Evolutionary conservation across 2,797 vertebrate species (phyloP), one percentile per base, ranked within the genome.

Genomic region (Galagoides demidoff): DNA sequence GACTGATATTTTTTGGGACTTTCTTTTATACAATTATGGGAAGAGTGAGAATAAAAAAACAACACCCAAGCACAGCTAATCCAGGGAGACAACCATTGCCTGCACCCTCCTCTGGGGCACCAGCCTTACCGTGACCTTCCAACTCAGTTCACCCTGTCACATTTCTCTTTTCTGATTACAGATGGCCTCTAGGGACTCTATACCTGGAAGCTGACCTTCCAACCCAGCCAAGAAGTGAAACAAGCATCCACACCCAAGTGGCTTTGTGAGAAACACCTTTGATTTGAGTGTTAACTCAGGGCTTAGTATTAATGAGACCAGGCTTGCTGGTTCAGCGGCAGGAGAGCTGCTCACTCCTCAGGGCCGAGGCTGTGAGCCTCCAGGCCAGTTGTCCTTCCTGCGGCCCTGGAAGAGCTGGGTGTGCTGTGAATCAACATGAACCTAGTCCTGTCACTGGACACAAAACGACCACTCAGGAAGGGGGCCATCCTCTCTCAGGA

Each of bases 341-440:
- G 31, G 23, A 84, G 31, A n/a, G 1, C 39, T 52, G 5, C 63
- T 16, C 3, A 64, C 20, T 37, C 45, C 31, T 29, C 20, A 85
- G 39, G 34, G 49, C 52, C n/a, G 39, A 2, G 17, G 19, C 0
- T 0, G 7, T 2, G 23, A 11, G 8, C 14, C 29, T 11, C 4
- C 2, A 8, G 31, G 19, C 49, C 25, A 39, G 34, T 27, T 3
- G 0, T 39, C 49, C 49, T 49, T 14, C 27, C 8, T 31, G 57
- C 37, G 31, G 9, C 29, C 3, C 11, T 4, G 3, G 31, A 22
- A 88, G 5, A 27, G 12, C 34, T 43, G 31, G 23, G 17, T 11
- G 29, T 0, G 0, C 2, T 3, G 16, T 17, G 20, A 19, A 7
- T 25, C 64, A 89, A 27, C 16, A 5, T 4, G 29, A n/a, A n/a